These are phyloP conservation scores for Oscheius myriophilus DNA, from an alignment of 2,888 invertebrate genomes.

Conservation along the genomic window DNA sequence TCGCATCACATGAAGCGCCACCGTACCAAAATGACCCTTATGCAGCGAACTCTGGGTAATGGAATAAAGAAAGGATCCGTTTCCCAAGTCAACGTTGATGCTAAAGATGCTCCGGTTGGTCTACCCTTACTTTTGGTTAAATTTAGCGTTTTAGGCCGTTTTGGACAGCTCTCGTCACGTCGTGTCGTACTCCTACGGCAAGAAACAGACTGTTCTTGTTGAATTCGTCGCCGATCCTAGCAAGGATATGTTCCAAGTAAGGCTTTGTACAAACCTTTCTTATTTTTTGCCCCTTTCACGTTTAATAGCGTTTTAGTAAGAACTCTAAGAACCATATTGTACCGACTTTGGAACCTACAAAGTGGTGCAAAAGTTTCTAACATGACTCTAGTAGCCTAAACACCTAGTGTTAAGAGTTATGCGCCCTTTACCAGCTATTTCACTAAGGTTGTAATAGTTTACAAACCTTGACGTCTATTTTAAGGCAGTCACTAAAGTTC, in stretches of 20 bases:
- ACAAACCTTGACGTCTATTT: too few species aligned
- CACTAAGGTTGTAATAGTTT: too few species aligned
- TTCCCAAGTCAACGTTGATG: slow-evolving; percentile 39
- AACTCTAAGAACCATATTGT: too few species aligned
- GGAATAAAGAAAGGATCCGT: slow-evolving; percentile 65
- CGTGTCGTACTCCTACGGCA: slow-evolving; percentile 66
- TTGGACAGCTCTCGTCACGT: slow-evolving; percentile 63
- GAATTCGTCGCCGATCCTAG: slow-evolving; percentile 94
- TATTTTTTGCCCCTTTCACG: too few species aligned
- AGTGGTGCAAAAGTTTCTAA: too few species aligned
- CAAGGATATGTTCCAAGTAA: slow-evolving; percentile 97
- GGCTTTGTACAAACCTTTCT: too few species aligned
- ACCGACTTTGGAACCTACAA: too few species aligned
- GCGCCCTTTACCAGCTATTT: too few species aligned
- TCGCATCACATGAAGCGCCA: slow-evolving; percentile 53
- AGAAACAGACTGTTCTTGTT: slow-evolving; percentile 81
- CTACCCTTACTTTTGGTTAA: not conserved
- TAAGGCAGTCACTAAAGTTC: too few species aligned
- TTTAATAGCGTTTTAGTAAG: too few species aligned
- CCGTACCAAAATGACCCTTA: slow-evolving; percentile 62
- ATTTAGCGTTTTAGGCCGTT: slow-evolving; percentile 52
- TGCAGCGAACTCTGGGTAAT: slow-evolving; percentile 54
- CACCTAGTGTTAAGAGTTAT: too few species aligned
- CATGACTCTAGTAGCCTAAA: too few species aligned
- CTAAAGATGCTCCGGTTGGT: slow-evolving; percentile 45